These are phyloP conservation scores for Macaria liturata DNA, from an alignment of 2,888 invertebrate genomes.

Conservation along the genomic window DNA sequence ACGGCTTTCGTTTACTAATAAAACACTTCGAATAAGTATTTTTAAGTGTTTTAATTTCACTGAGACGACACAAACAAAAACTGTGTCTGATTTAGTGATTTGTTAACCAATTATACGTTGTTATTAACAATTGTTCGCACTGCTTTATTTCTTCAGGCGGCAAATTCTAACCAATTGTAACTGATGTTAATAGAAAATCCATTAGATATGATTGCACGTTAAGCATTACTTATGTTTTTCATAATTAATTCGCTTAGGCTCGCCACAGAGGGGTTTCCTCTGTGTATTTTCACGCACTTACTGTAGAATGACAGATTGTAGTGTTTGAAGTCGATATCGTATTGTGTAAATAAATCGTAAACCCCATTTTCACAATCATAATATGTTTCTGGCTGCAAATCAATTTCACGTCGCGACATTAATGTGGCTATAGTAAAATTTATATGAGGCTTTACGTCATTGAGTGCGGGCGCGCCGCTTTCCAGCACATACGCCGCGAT, in stretches of 20 bases:
- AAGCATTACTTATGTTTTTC: slow-evolving; percentile 20
- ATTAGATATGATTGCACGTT: slow-evolving; percentile 28
- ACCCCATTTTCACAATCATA: slow-evolving; percentile 83
- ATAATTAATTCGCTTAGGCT: slow-evolving; percentile 25
- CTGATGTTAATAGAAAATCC: slow-evolving; percentile 29
- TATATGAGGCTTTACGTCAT: slow-evolving; percentile 80
- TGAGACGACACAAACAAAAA: background rate
- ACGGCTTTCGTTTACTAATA: slow-evolving; percentile 7
- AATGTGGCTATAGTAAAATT: slow-evolving; percentile 82
- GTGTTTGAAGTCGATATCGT: slow-evolving; percentile 72
- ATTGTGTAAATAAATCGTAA: slow-evolving; percentile 82
- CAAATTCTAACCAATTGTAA: slow-evolving; percentile 24
- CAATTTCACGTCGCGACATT: slow-evolving; percentile 83
- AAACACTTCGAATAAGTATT: background rate
- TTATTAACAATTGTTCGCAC: slow-evolving; percentile 17
- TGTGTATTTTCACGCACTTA: slow-evolving; percentile 7
- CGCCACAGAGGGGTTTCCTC: background rate
- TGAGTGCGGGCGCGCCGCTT: slow-evolving; percentile 55
- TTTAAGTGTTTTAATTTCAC: background rate
- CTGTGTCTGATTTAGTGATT: background rate
- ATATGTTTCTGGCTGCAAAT: slow-evolving; percentile 83
- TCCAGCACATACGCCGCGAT: slow-evolving; percentile 67
- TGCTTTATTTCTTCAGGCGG: slow-evolving; percentile 22
- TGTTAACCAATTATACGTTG: slow-evolving; percentile 11
- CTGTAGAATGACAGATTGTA: slow-evolving; percentile 69